Evolutionary conservation across 2,797 vertebrate species (phyloP), one percentile per base, ranked within the genome.

Genomic region (Fundulus diaphanus): DNA sequence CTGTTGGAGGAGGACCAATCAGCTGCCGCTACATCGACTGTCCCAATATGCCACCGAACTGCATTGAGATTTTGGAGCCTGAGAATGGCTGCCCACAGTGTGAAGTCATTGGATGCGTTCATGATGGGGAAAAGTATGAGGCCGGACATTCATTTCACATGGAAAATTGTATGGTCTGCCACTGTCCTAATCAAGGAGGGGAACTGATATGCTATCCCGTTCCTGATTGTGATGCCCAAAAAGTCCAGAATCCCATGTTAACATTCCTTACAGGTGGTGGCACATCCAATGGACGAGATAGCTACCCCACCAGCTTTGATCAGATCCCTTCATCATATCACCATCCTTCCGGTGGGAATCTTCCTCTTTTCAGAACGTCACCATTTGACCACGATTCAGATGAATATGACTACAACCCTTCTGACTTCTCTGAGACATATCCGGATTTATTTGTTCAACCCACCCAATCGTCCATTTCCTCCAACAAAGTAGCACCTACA

Each of bases 11-110:
- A 0, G 98, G 98, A 24, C 95, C 96, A 77, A 99, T 99, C 85
- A 96, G 95, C 92, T 99, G 98, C 85, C 94, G 96, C 90, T 99
- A 97, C 87, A 99, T 98, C 91, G 96, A 95, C 69, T 99, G 98
- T 81, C 97, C 97, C 0, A 98, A 99, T 33, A 82, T 99, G 73
- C 96, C 97, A 0, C 90, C 95, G 0, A 97, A 99, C 91, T 99
- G 98, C 92, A 97, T 99, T 0, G 96, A 98, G 12, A 77, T 96
- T 0, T 90, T 93, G 5, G 95, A 97, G 74, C 96, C 95, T 0
- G 87, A 90, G 0, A 97, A 99, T 0, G 96, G 96, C 0, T 99
- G 98, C 37, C 90, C 93, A 0, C 96, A 98, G 78, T 99, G 98
- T 0, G 94, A 96, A 70, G 95, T 95, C 1, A 87, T 98, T 12